Evolutionary conservation across 2,888 invertebrate species (phyloP).

Genomic region (Chymomyza procnemis): DNA sequence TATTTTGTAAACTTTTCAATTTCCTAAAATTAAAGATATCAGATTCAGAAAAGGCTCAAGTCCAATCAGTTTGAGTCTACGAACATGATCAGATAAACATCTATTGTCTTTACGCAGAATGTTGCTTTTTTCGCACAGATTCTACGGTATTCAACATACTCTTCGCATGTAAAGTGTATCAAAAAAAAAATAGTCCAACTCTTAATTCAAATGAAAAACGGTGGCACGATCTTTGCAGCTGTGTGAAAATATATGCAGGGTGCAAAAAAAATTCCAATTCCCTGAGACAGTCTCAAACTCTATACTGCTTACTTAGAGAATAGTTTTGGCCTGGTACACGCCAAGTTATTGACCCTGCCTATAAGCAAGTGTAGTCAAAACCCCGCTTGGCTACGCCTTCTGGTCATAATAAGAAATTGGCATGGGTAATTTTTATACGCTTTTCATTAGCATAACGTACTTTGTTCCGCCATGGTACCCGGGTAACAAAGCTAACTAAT

Average conservation of each 20-base stretch:
- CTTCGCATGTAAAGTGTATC: no score
- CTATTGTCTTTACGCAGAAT: no score
- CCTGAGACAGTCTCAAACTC: not conserved
- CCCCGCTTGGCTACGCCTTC: not conserved
- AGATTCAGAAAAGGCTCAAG: no score
- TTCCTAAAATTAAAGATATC: no score
- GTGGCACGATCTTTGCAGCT: conserved; percentile 29
- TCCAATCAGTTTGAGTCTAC: no score
- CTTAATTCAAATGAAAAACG: not conserved
- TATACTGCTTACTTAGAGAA: not conserved
- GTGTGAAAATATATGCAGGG: conserved; percentile 17
- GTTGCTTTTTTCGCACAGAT: no score
- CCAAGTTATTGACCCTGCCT: conserved; percentile 21
- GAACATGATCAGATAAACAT: no score
- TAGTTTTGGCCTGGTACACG: not conserved
- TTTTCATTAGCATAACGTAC: not conserved
- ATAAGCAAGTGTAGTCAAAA: not conserved
- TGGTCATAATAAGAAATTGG: not conserved
- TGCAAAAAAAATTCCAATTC: not conserved
- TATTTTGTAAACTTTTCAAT: no score
- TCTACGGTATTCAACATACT: no score
- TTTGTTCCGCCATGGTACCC: conserved; percentile 21
- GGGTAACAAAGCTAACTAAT: not conserved
- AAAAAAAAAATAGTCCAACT: not conserved
- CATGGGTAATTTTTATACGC: not conserved